Evolutionary conservation across 2,113 vertebrate species (phyloP).

Genomic region (Orientallactaga bullata): DNA sequence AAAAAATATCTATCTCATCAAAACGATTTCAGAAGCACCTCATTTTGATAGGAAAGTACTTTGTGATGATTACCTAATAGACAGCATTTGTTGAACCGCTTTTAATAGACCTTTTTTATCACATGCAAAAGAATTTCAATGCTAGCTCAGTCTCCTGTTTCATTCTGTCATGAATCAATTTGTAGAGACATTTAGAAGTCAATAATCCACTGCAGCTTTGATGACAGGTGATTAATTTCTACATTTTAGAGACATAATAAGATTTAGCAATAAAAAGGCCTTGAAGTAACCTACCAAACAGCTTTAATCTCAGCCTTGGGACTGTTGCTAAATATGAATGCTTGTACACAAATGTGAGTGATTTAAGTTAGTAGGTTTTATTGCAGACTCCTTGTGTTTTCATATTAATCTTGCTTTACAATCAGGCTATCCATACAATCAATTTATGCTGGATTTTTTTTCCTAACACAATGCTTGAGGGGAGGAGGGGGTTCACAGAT

Average conservation of each 20-base stretch:
- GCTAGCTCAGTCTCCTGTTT: constrained; percentile 89
- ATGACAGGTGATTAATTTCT: constrained; percentile 94
- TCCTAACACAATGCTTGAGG: constrained; percentile 78
- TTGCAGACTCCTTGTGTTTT: constrained; percentile 88
- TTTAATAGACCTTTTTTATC: constrained; percentile 90
- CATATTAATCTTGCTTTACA: constrained; percentile 90
- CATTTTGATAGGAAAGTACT: constrained; percentile 89
- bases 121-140: constrained; percentile 89
- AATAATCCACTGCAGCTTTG: constrained; percentile 92
- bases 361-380: constrained; percentile 90
- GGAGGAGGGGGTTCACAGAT: constrained; percentile 71
- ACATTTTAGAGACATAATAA: constrained; percentile 93
- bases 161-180: constrained; percentile 92
- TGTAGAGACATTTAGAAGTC: constrained; percentile 92
- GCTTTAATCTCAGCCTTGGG: constrained; percentile 93
- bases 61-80: constrained; percentile 90
- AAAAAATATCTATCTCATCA: constrained; percentile 83
- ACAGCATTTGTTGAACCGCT: constrained; percentile 88
- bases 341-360: constrained; percentile 89
- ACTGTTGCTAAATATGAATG: constrained; percentile 91
- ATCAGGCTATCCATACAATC: constrained; percentile 86
- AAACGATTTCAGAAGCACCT: constrained; percentile 85
- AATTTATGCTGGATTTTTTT: constrained; percentile 84
- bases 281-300: constrained; percentile 92
- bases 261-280: constrained; percentile 93